Percentiles rank a stretch among this genome's conserved stretches.
These are phyloP conservation scores for Macheiramphus alcinus DNA, from an alignment of 2,113 vertebrate genomes.

Conservation along the genomic window DNA sequence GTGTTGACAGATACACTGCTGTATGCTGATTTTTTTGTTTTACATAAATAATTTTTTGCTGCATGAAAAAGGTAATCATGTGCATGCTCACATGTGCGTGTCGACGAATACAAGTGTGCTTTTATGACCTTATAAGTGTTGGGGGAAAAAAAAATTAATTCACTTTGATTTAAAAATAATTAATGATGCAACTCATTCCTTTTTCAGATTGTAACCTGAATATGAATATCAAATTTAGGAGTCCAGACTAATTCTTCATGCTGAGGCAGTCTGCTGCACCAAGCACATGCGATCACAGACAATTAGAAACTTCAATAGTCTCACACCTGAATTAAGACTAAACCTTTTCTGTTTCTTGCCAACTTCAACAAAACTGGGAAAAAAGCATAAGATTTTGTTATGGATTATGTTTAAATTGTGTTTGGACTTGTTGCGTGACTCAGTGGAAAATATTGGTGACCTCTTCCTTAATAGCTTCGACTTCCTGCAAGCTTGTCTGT, in stretches of 20 bases:
- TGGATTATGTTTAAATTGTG: neutral
- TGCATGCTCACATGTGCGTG: neutral
- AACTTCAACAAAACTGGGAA: neutral
- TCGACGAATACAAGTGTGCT: neutral
- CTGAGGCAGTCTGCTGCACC: neutral
- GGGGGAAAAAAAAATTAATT: neutral
- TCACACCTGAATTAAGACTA: neutral
- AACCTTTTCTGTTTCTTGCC: neutral
- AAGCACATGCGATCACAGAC: neutral
- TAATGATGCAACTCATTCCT: neutral
- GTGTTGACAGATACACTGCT: neutral
- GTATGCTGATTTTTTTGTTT: neutral
- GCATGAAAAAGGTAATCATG: neutral
- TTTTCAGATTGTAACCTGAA: neutral
- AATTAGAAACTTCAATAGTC: neutral
- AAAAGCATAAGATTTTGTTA: neutral
- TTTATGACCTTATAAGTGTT: neutral
- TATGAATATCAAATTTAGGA: neutral
- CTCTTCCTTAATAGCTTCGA: neutral
- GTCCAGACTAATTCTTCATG: neutral
- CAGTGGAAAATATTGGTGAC: constrained; percentile 1
- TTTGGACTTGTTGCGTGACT: neutral
- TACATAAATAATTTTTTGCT: neutral
- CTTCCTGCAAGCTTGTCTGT: constrained; percentile 27
- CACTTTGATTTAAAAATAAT: neutral